Evolutionary conservation across 2,113 vertebrate genomes (phyloP).

Genomic region (Rhizomys pruinosus): DNA sequence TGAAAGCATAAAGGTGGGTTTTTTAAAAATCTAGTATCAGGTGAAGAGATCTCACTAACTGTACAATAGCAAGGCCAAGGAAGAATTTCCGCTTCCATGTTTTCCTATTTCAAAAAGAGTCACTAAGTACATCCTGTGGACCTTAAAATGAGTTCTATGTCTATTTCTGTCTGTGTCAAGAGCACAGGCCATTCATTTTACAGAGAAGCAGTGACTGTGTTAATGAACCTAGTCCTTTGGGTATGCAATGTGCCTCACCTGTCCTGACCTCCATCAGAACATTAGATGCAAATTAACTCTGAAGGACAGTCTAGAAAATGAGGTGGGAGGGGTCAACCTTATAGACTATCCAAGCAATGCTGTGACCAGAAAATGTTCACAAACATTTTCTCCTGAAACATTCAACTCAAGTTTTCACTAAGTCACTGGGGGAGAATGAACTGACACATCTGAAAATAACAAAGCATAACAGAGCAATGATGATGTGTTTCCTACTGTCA

Average conservation of each 20-base stretch:
- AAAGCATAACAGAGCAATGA: constrained; percentile 67
- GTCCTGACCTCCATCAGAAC: neutral
- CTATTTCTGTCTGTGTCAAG: neutral
- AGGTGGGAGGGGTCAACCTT: neutral
- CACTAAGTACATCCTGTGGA: neutral
- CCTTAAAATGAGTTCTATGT: neutral
- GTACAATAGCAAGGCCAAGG: neutral
- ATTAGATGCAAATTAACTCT: constrained; percentile 32
- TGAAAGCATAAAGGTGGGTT: neutral
- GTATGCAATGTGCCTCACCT: neutral
- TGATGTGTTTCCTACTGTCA: constrained; percentile 31
- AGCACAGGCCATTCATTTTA: neutral
- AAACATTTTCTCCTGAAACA: constrained; percentile 66
- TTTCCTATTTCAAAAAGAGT: constrained; percentile 25
- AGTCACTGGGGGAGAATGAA: constrained; percentile 65
- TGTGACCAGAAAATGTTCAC: neutral
- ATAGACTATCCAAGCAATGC: neutral
- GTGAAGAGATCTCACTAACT: neutral
- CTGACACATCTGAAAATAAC: constrained; percentile 63
- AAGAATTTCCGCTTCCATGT: neutral
- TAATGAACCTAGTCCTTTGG: neutral
- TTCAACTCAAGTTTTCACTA: constrained; percentile 58
- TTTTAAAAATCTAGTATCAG: neutral
- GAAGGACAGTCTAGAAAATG: constrained; percentile 66
- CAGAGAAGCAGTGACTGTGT: neutral